These are phyloP conservation scores for Orchesella flavescens DNA, from an alignment of 2,888 invertebrate genomes.

Conservation along the genomic window DNA sequence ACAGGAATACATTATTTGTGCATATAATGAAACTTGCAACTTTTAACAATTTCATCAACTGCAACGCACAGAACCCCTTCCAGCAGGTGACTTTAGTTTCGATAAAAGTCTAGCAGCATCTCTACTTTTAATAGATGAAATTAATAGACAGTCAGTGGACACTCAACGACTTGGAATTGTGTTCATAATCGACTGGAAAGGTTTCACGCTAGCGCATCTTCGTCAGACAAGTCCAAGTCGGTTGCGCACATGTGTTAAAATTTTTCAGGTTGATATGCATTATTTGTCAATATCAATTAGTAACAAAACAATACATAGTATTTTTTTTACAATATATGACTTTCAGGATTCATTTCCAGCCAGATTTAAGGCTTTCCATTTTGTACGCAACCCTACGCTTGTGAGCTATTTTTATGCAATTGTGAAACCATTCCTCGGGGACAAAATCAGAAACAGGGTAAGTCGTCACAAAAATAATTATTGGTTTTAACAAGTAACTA, in stretches of 20 bases:
- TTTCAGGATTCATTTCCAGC: constrained; percentile 66
- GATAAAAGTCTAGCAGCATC: constrained; percentile 74
- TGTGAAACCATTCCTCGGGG: constrained; percentile 67
- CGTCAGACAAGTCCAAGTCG: constrained; percentile 74
- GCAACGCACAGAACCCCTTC: constrained; percentile 38
- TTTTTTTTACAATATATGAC: not conserved
- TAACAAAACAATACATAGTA: not conserved
- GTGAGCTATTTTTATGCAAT: constrained; percentile 63
- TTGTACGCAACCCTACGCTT: constrained; percentile 64
- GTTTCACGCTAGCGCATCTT: constrained; percentile 74
- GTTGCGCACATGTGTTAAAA: constrained; percentile 73
- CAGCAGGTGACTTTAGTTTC: constrained; percentile 73
- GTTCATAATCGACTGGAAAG: constrained; percentile 75
- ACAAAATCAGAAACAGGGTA: constrained; percentile 66
- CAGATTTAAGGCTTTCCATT: constrained; percentile 67
- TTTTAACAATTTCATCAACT: not conserved
- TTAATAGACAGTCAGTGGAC: constrained; percentile 73
- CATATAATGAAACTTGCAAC: not conserved
- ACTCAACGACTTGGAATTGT: constrained; percentile 74
- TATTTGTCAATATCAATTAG: not conserved
- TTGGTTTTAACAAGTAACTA: not conserved
- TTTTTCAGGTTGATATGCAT: constrained; percentile 72
- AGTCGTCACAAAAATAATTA: no score
- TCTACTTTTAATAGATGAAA: constrained; percentile 74
- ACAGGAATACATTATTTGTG: not conserved